Evolutionary conservation across 1,140 invertebrate species (phyloP), one percentile per base, ranked within the genome.

Genomic region (Bombus ignitus): DNA sequence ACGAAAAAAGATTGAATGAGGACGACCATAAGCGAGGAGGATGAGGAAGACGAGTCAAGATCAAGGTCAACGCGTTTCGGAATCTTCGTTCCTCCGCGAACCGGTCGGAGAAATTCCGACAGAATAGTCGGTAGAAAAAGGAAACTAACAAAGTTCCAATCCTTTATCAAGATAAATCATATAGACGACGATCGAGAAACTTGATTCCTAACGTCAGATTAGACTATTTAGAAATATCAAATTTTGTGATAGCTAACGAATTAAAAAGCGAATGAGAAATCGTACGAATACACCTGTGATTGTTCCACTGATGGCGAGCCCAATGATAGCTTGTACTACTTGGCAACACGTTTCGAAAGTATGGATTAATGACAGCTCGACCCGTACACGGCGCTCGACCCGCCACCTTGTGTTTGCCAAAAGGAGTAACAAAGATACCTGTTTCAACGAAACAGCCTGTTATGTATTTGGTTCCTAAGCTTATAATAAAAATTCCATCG

Each of bases 1-100:
- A 18, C 4, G 42, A 78, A 81, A 82, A 86, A 86, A 81, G 84
- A 81, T 86, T 35, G 87, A 81, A 81, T 28, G 84, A 35, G 71
- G 73, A 37, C 66, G 80, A 59, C 28, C 1, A 62, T 22, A 42
- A 42, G 75, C 25, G 32, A 44, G 8, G n/a, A 35, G 37, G 35
- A 44, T n/a, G n/a, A 12, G 25, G 66, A 39, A 62, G 75, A 68
- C 47, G 66, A 80, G 82, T 47, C 68, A 73, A 85, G 83, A 85
- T 85, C 83, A 80, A 70, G 83, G 76, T 44, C 83, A 35, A 62
- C 83, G n/a, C 39, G 75, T 78, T 78, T 70, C 25, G 37, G 65
- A 57, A 70, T 70, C 65, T 71, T 78, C 53, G 9, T 53, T 53
- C 75, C 22, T 47, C 2, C 42, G 35, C 5, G n/a, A 12, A 42